Base-by-base conservation (phyloP, 2,888 invertebrate genomes). In the Heliconius hortense region DNA sequence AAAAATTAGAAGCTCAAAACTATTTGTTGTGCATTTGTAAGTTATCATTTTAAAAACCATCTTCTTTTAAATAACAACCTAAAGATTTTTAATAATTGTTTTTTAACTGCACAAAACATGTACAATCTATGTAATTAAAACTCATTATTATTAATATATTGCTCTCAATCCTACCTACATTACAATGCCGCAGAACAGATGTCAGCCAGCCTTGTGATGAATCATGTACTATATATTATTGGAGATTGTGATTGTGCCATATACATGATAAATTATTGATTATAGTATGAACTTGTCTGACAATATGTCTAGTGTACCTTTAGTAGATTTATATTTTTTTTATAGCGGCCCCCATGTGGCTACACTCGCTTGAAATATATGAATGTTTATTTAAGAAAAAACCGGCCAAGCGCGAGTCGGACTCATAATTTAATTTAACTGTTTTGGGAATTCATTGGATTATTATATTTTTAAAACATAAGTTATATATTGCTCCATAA, bases 181-280 rank as follows among this genome's bases (percentile, higher is more conserved):
- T 4, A 71, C 43, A 71, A 59, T 39, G 71, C 26, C 28, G 11
- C 21, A 18, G 39, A 62, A 60, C 71, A 60, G 39, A 60, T 71
- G 71, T 71, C 11, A 35, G 60, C 10, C 43, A 26, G 24, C 71
- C 71, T 71, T 62, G 71, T 26, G 21, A 43, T 71, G 71, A 71
- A 62, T 71, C 60, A 71, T 71, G 21, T 69, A 35, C 69, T 35
- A 39, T 71, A 28, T 60, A 21, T 13, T 69, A 69, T n/a, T 28
- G 48, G 26, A 28, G 21, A 28, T n/a, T 1, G 18, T 21, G 53
- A 68, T 53, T 68, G 48, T 68, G 21, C 53, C 21, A 53, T 68
- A 69, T 69, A 39, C 7, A 64, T 66, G 71, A 60, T 71, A 71
- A 60, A 26, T 26, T 43, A 43, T 60, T 71, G 21, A 8, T 39